phyloP scores from a whole-genome alignment of 2,888 invertebrate species.

The Diadromus collaris region DNA sequence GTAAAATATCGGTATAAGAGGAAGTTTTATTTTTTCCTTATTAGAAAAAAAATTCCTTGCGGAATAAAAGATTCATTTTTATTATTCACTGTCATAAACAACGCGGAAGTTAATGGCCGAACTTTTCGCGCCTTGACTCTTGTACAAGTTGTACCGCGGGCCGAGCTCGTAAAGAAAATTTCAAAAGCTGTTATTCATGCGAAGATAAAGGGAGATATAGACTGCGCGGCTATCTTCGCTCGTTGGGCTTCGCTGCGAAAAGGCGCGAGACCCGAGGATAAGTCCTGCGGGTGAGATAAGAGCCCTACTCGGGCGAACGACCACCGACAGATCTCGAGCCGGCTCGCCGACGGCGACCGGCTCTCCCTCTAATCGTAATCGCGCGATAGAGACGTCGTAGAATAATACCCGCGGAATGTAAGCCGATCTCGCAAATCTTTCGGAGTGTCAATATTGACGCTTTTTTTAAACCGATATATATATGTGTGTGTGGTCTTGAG shows the following conservation, averaged over 20 bases:
- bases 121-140: constrained; percentile 4
- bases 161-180: constrained; percentile 64
- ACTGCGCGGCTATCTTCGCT: constrained; percentile 51
- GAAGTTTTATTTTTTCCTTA: neutral
- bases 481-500: neutral
- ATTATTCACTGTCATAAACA: neutral
- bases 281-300: constrained; percentile 61
- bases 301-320: constrained; percentile 13
- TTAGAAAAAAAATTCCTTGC: neutral
- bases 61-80: too few relatives aligned
- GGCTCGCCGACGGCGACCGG: constrained; percentile 15
- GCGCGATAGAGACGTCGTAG: constrained; percentile 42
- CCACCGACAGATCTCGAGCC: constrained; percentile 1
- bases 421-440: constrained; percentile 22
- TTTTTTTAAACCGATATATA: neutral
- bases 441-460: constrained; percentile 38
- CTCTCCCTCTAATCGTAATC: constrained; percentile 41
- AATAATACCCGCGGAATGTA: constrained; percentile 13
- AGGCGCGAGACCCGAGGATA: constrained; percentile 58
- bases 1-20: neutral
- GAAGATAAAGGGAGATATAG: constrained; percentile 57
- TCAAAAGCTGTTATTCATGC: constrained; percentile 71
- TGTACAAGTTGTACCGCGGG: neutral
- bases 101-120: neutral
- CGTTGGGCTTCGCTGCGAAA: constrained; percentile 11